Evolutionary conservation across 2,113 vertebrate genomes (phyloP).

Genomic region (Malurus elegans): DNA sequence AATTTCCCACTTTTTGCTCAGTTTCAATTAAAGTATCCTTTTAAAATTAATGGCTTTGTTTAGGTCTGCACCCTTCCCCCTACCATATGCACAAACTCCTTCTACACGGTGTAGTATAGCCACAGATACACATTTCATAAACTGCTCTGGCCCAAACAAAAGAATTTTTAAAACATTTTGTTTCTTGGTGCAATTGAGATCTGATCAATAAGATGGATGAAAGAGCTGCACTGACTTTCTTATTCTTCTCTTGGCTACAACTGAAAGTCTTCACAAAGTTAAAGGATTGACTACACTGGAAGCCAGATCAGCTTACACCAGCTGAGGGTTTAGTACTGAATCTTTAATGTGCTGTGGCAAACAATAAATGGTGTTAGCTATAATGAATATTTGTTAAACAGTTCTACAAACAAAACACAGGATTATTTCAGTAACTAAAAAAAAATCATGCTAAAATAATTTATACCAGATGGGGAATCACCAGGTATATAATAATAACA

Average conservation of each 20-base stretch:
- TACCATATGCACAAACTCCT: background rate
- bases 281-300: background rate
- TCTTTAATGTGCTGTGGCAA: background rate
- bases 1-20: conserved; percentile 31
- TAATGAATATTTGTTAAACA: background rate
- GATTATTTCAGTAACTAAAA: background rate
- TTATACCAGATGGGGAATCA: background rate
- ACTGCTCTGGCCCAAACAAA: background rate
- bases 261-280: conserved; percentile 56
- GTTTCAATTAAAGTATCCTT: background rate
- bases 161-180: background rate
- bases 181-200: background rate
- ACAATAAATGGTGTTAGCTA: background rate
- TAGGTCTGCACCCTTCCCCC: background rate
- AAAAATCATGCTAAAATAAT: background rate
- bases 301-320: conserved; percentile 11
- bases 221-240: background rate
- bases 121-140: background rate
- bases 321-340: background rate
- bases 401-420: background rate
- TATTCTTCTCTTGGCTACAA: background rate
- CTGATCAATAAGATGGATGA: background rate
- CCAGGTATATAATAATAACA: background rate
- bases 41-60: background rate
- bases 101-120: background rate